Base-by-base conservation (phyloP, 2,888 invertebrate genomes). In the Drosophila subquinaria region DNA sequence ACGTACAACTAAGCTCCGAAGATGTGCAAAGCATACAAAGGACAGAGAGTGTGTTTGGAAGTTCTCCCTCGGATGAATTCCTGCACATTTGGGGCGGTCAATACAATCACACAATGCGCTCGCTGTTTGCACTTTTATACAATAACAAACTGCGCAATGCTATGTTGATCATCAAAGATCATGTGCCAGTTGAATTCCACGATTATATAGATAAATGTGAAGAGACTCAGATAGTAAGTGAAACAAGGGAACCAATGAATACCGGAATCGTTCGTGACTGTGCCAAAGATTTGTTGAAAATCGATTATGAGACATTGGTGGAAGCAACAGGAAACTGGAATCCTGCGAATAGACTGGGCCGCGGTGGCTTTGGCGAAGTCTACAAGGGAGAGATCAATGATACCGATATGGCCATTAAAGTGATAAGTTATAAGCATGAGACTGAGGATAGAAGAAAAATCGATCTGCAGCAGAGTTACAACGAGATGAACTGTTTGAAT, bases 311-410 rank as follows among this genome's bases (percentile, higher is more conserved):
- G 1, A 97, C 98, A 82, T 93, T 99, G 23, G 94, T 94, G 45
- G 92, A 92, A 17, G 97, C 98, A 0, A 98, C 98, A 0, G 94
- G 96, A 76, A 94, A 95, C 84, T 99, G 98, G 96, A 94, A 94
- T 80, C 93, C 94, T 1, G 93, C 93, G 2, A 95, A 95, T 67
- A 94, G 97, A 61, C 92, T 98, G 1, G 98, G 98, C 0, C 95
- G 94, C 89, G 98, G 98, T 1, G 99, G 99, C 0, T 99, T 98
- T 91, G 99, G 98, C 9, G 96, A 96, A 10, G 99, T 99, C 0
- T 99, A 76, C 45, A 84, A 77, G 17, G 98, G 96, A 93, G 88
- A 94, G 65, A 98, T 97, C 97, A 97, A 97, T 90, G 96, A 96
- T 75, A 95, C 97, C 0, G 94, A 95, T 35, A 97, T 98, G 0